Base-by-base conservation (phyloP, 2,113 vertebrate genomes). In the Nibea albiflora region DNA sequence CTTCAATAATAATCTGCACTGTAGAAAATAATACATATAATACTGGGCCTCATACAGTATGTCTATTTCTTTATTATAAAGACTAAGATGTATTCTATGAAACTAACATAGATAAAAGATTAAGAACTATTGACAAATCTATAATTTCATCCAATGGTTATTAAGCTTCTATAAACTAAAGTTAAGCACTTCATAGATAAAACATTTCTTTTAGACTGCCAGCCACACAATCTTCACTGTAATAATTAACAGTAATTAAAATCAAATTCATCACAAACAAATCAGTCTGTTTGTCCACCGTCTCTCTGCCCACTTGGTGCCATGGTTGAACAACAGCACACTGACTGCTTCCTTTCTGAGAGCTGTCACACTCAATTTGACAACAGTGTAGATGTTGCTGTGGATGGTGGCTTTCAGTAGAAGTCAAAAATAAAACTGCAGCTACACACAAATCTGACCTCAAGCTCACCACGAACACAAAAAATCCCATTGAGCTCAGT, bases 291-390 rank as follows among this genome's bases (percentile, higher is more conserved):
- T 63, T 49, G 50, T 61, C 42, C 0, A 61, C 53, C 10, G 52
- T 17, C 71, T 65, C 54, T 46, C 57, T 52, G 80, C 50, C 70
- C 28, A 22, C 69, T 85, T 67, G 80, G 73, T 15, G 14, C 77
- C 52, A 28, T 7, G 47, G 58, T 4, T 87, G 87, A 92, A 11
- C 76, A 88, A 87, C 84, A 81, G 86, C 73, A 1, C 52, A 16
- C 66, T 58, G 72, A 78, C 85, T 84, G 85, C 57, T 90, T 88
- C 79, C 89, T 78, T 88, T 87, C 81, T 73, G 75, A 39, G 31
- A 56, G 47, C 64, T 4, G 66, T 67, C 70, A 49, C 60, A 1
- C 20, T 71, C 70, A 17, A 14, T 17, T 8, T 60, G 70, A 82
- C 62, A 8, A 16, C 1, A 57, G 71, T 8, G 0, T 24, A 65